phyloP scores from a whole-genome alignment of 1,140 invertebrate species.

The Lucilia cuprina region DNA sequence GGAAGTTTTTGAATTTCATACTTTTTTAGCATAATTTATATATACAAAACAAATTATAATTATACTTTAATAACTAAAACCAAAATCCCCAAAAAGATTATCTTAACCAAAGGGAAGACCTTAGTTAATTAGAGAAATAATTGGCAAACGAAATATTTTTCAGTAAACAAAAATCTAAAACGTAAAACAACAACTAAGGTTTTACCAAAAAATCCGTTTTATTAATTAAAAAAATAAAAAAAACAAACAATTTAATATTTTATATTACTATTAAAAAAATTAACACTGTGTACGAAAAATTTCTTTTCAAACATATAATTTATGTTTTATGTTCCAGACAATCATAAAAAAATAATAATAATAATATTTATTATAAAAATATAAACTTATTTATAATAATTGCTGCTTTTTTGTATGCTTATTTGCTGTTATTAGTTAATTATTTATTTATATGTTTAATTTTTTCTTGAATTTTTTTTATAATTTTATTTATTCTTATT shows the following conservation, averaged over 20 bases:
- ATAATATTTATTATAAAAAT: neutral
- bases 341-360: neutral
- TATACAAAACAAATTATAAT: neutral
- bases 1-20: neutral
- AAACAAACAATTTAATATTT: neutral
- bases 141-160: neutral
- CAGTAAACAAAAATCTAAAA: neutral
- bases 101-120: neutral
- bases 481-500: neutral
- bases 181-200: neutral
- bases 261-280: neutral
- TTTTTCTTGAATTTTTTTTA: neutral
- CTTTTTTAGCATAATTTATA: neutral
- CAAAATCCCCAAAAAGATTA: neutral
- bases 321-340: neutral
- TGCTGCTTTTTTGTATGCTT: neutral
- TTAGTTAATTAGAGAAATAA: neutral
- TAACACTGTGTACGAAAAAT: neutral
- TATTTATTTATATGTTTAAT: neutral
- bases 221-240: neutral
- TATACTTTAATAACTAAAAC: neutral
- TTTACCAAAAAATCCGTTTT: neutral
- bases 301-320: neutral
- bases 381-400: neutral
- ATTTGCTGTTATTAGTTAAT: conserved; percentile 14